These are phyloP conservation scores for Catharus bicknelli DNA, from an alignment of 2,113 vertebrate genomes.

Conservation along the genomic window DNA sequence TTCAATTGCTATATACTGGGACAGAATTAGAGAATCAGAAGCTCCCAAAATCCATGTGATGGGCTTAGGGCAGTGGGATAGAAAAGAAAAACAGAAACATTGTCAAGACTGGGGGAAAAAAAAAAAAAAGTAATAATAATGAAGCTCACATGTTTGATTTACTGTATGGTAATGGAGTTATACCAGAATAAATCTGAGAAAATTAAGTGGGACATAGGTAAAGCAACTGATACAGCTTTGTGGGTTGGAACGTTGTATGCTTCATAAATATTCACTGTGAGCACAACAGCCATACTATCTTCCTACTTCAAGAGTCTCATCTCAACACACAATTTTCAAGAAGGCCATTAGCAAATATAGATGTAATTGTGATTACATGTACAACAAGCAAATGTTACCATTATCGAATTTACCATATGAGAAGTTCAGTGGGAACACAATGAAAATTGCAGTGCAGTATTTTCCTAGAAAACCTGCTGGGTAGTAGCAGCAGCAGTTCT, in stretches of 20 bases:
- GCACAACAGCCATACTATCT: not conserved
- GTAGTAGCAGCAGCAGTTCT: not conserved
- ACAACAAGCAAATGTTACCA: not conserved
- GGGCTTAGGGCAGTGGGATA: not conserved
- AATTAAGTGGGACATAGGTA: not conserved
- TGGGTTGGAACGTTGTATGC: not conserved
- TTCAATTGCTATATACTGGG: constrained; percentile 78
- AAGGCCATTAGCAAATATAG: not conserved
- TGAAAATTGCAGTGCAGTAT: not conserved
- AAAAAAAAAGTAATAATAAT: not conserved
- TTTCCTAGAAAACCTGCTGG: not conserved
- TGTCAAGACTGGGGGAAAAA: not conserved
- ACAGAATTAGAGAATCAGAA: constrained; percentile 74
- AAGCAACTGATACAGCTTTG: not conserved
- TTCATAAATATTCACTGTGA: not conserved
- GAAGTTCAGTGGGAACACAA: not conserved
- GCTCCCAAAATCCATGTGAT: constrained; percentile 63
- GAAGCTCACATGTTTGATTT: not conserved
- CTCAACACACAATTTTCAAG: not conserved
- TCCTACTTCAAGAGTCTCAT: not conserved
- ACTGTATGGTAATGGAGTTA: not conserved
- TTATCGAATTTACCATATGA: not conserved
- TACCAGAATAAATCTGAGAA: not conserved
- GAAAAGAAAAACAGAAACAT: not conserved
- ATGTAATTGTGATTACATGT: not conserved